phyloP scores from a whole-genome alignment of 2,888 invertebrate genomes.

The Drosophila paramelanica region DNA sequence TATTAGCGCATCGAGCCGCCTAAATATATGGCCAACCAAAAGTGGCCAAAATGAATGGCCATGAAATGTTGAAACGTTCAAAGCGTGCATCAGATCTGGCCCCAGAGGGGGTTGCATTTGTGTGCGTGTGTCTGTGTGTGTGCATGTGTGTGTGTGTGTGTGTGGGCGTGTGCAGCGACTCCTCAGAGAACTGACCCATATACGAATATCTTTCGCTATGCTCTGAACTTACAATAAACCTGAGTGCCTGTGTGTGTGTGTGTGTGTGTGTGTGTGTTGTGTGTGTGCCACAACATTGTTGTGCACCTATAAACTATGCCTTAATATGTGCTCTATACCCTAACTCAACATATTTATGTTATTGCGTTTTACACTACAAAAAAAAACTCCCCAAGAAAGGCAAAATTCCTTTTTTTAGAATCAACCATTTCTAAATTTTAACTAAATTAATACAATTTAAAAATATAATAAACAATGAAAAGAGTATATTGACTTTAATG shows the following conservation, averaged over 20 bases:
- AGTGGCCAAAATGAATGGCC: constrained; percentile 62
- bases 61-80: constrained; percentile 42
- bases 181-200: constrained; percentile 47
- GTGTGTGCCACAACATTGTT: constrained; percentile 5
- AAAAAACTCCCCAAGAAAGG: no score
- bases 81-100: constrained; percentile 52
- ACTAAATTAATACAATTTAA: no score
- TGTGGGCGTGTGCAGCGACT: constrained; percentile 46
- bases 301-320: constrained; percentile 12
- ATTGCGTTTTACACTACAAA: not conserved
- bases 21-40: constrained; percentile 63
- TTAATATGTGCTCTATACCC: not conserved
- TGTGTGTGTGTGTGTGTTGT: no score
- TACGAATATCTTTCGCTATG: constrained; percentile 17
- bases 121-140: not conserved
- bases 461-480: no score
- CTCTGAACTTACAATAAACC: constrained; percentile 1
- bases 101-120: constrained; percentile 22
- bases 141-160: constrained; percentile 11
- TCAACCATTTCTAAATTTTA: no score
- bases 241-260: no score
- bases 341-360: constrained; percentile 32
- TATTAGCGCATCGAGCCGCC: constrained; percentile 63
- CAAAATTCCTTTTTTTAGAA: no score
- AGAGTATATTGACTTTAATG: no score